A percentile compares a stretch with the other conserved stretches of the same genome.
Conservation (phyloP, 2,797 vertebrate genomes). For the Spinibarbus caldwelli region DNA sequence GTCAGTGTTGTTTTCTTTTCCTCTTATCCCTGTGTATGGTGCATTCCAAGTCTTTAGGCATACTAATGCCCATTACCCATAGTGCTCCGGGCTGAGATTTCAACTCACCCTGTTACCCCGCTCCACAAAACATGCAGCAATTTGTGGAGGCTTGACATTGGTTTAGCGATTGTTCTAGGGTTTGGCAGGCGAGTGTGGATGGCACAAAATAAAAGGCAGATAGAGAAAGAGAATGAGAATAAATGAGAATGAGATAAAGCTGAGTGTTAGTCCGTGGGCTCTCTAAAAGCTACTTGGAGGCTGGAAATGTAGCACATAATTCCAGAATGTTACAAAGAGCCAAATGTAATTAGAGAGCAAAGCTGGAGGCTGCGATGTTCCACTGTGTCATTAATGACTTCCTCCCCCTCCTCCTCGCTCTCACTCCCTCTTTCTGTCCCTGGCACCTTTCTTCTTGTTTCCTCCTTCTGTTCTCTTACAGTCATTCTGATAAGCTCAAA, state of each 20-base stretch:
- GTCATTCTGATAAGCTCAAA: slow-evolving; percentile 21
- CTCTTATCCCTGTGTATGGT: neutral
- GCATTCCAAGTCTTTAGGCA: neutral
- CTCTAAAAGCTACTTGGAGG: slow-evolving; percentile 40
- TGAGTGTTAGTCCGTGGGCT: slow-evolving; percentile 14
- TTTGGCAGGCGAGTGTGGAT: slow-evolving; percentile 11
- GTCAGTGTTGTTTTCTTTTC: neutral
- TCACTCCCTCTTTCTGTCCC: neutral
- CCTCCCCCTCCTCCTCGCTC: neutral
- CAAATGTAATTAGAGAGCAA: slow-evolving; percentile 48
- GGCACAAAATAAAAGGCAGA: slow-evolving; percentile 21
- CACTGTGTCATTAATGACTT: slow-evolving; percentile 39
- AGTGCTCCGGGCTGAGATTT: neutral
- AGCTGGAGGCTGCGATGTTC: slow-evolving; percentile 39
- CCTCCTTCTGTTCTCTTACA: slow-evolving; percentile 6
- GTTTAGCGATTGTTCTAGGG: slow-evolving; percentile 4
- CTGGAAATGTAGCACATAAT: slow-evolving; percentile 32
- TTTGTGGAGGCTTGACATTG: neutral
- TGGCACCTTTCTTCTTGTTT: slow-evolving; percentile 14
- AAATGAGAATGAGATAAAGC: slow-evolving; percentile 34
- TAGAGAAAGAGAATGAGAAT: slow-evolving; percentile 34
- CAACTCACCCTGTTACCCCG: neutral
- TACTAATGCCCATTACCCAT: neutral
- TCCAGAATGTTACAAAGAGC: slow-evolving; percentile 42
- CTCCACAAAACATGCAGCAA: slow-evolving; percentile 13